Evolutionary conservation across 1,140 invertebrate genomes (phyloP).

Genomic region (Gonioctena quinquepunctata): DNA sequence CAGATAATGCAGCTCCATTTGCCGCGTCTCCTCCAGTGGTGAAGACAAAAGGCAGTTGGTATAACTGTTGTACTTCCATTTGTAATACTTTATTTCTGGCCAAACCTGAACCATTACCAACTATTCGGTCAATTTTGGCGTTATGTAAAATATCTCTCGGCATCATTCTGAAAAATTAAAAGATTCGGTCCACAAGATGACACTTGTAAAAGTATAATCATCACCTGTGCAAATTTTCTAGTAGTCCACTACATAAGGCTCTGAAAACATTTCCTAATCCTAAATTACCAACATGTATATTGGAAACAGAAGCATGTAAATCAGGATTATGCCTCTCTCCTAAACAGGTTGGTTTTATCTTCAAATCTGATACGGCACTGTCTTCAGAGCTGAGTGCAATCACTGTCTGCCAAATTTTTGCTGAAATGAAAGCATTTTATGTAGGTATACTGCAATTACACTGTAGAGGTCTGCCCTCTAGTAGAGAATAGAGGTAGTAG

Average conservation of each 20-base stretch:
- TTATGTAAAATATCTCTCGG: slow-evolving; percentile 66
- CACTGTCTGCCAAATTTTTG: slow-evolving; percentile 78
- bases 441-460: too few relatives aligned
- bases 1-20: slow-evolving; percentile 77
- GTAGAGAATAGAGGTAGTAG: too few relatives aligned
- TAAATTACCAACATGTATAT: slow-evolving; percentile 75
- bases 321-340: slow-evolving; percentile 79
- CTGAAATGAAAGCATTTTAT: too few relatives aligned
- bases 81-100: slow-evolving; percentile 76
- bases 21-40: slow-evolving; percentile 77
- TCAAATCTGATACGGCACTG: slow-evolving; percentile 60
- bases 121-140: slow-evolving; percentile 71
- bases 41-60: slow-evolving; percentile 67
- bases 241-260: slow-evolving; percentile 77
- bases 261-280: slow-evolving; percentile 73
- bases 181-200: slow-evolving; percentile 20
- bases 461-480: too few relatives aligned
- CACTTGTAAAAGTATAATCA: neutral
- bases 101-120: slow-evolving; percentile 82
- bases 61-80: slow-evolving; percentile 68
- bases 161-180: slow-evolving; percentile 67
- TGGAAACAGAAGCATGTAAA: slow-evolving; percentile 67
- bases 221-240: slow-evolving; percentile 74
- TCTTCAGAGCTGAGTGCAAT: slow-evolving; percentile 66
- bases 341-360: slow-evolving; percentile 71